phyloP scores from a whole-genome alignment of 2,888 invertebrate genomes.

The Blastobasis adustella region DNA sequence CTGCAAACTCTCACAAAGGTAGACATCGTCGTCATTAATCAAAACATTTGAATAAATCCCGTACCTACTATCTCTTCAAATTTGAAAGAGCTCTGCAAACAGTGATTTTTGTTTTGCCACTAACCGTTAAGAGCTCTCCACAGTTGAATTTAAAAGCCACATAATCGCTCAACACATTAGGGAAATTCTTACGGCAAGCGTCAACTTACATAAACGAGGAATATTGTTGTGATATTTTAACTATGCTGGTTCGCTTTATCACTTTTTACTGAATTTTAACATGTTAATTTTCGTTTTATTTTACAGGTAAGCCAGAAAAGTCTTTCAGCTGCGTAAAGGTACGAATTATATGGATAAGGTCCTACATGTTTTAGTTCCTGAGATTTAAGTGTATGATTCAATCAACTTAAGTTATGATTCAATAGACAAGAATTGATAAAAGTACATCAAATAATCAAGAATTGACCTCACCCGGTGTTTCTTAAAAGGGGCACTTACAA shows the following conservation, averaged over 20 bases:
- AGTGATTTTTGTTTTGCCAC: slow-evolving; percentile 1
- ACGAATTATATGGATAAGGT: no score
- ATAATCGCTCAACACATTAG: slow-evolving; percentile 8
- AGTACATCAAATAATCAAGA: no score
- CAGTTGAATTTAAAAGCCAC: neutral
- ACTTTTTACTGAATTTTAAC: no score
- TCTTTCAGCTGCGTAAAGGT: no score
- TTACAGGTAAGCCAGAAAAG: no score
- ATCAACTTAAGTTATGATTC: no score
- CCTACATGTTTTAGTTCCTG: no score
- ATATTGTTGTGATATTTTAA: neutral
- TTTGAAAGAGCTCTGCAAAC: slow-evolving; percentile 8
- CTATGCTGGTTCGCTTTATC: no score
- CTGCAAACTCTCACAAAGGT: slow-evolving; percentile 21
- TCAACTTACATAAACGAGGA: neutral
- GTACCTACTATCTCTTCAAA: slow-evolving; percentile 10
- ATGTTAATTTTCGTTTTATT: no score
- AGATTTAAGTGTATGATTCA: no score
- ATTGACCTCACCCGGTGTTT: no score
- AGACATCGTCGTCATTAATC: slow-evolving; percentile 28
- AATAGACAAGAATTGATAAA: no score
- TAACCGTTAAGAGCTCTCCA: neutral
- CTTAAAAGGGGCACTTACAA: slow-evolving; percentile 1
- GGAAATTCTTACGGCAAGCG: slow-evolving; percentile 5
- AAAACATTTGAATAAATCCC: slow-evolving; percentile 20